Evolutionary conservation across 2,888 invertebrate species (phyloP).

Genomic region (Amphipyra berbera): DNA sequence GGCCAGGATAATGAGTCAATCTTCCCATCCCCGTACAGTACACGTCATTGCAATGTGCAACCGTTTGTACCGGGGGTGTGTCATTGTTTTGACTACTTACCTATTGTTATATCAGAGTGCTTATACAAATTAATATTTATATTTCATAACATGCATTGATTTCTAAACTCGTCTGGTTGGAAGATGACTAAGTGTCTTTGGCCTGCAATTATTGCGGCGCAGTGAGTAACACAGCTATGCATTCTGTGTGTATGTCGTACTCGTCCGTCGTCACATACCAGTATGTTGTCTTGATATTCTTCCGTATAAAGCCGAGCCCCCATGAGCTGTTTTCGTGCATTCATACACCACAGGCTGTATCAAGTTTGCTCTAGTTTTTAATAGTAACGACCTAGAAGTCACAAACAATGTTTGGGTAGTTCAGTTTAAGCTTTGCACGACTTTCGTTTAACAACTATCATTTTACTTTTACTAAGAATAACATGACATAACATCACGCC

Average conservation of each 20-base stretch:
- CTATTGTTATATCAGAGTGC: conserved; percentile 55
- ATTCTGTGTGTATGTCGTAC: conserved; percentile 4
- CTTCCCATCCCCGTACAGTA: conserved; percentile 51
- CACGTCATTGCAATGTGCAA: conserved; percentile 57
- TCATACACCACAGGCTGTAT: conserved; percentile 33
- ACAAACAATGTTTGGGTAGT: neutral
- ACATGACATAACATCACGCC: no score
- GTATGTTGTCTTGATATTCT: conserved; percentile 28
- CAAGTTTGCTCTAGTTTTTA: conserved; percentile 36
- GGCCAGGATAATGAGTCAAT: conserved; percentile 58
- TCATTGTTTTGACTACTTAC: conserved; percentile 70
- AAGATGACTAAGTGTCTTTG: conserved; percentile 42
- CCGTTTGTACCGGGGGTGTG: conserved; percentile 70
- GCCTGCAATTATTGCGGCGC: conserved; percentile 31
- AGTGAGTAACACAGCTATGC: conserved; percentile 17
- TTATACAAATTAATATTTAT: conserved; percentile 48
- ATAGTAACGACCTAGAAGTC: conserved; percentile 26
- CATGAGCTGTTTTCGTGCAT: conserved; percentile 22
- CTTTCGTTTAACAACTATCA: conserved; percentile 10
- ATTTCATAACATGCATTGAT: conserved; percentile 58
- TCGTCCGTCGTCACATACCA: neutral
- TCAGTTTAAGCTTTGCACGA: neutral
- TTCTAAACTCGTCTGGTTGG: conserved; percentile 56
- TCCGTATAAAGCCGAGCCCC: conserved; percentile 39
- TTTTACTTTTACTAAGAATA: no score